Evolutionary conservation across 37 sponge, comb jelly and placozoan species (phyloP).

Genomic region (Geodia barretti): DNA sequence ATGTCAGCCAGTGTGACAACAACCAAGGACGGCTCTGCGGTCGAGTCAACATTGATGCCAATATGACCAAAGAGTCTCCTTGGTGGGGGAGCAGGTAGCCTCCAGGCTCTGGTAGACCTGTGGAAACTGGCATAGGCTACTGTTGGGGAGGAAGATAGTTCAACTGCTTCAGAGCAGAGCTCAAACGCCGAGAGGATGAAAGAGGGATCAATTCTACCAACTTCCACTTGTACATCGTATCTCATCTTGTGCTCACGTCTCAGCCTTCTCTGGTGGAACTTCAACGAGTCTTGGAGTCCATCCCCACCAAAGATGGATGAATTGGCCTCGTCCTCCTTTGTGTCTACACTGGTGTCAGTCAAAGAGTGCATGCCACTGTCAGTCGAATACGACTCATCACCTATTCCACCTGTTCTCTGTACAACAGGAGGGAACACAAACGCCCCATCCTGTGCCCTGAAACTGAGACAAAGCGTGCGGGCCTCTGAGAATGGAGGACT

Average conservation of each 20-base stretch:
- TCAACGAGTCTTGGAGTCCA: neutral
- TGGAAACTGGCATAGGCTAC: neutral
- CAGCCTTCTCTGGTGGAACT: neutral
- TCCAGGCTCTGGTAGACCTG: neutral
- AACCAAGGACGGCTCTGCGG: neutral
- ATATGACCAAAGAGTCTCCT: neutral
- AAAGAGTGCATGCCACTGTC: constrained; percentile 1
- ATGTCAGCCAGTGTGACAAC: neutral
- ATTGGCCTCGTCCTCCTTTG: neutral
- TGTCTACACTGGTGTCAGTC: constrained; percentile 2
- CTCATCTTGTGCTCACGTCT: neutral
- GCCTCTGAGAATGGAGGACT: neutral
- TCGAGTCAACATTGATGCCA: neutral
- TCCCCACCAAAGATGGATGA: neutral
- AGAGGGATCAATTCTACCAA: too few relatives aligned
- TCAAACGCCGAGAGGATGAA: neutral
- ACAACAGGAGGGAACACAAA: constrained; percentile 18
- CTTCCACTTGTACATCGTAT: neutral
- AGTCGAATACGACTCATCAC: neutral
- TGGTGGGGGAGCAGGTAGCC: neutral
- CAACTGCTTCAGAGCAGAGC: neutral
- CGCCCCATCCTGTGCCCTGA: constrained; percentile 4
- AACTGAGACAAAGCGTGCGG: constrained; percentile 28
- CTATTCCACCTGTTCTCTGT: neutral
- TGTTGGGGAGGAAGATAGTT: neutral